Conservation (phyloP, 2,113 vertebrate genomes). For the Climacteris rufus region DNA sequence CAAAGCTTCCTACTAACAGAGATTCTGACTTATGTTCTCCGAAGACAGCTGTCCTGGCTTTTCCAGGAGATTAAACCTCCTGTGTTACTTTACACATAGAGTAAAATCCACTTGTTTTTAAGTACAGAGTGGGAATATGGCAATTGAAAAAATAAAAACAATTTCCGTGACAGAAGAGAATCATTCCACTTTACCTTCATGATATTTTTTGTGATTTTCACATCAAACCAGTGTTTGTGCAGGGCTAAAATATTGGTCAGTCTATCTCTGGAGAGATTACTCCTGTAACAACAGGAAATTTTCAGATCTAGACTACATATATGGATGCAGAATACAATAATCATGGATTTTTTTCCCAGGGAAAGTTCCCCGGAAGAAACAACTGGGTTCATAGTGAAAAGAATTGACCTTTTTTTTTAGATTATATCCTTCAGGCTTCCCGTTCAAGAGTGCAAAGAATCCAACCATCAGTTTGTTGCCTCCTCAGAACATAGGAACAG, state of each 20-base stretch:
- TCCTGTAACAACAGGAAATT: neutral
- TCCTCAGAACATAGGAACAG: neutral
- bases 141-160: neutral
- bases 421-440: neutral
- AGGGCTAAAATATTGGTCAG: neutral
- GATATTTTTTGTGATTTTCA: neutral
- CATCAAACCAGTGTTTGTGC: neutral
- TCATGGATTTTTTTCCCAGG: neutral
- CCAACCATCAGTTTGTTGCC: neutral
- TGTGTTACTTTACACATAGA: neutral
- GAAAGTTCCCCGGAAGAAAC: neutral
- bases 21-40: neutral
- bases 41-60: neutral
- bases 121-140: neutral
- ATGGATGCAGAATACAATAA: neutral
- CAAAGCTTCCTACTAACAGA: neutral
- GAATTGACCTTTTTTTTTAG: neutral
- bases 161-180: neutral
- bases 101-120: neutral
- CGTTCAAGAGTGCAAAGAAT: neutral
- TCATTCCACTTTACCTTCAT: neutral
- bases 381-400: accelerated
- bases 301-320: neutral
- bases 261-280: neutral
- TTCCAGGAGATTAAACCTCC: neutral